Conservation (phyloP, 1,140 invertebrate genomes). For the Lordiphosa stackelbergi region DNA sequence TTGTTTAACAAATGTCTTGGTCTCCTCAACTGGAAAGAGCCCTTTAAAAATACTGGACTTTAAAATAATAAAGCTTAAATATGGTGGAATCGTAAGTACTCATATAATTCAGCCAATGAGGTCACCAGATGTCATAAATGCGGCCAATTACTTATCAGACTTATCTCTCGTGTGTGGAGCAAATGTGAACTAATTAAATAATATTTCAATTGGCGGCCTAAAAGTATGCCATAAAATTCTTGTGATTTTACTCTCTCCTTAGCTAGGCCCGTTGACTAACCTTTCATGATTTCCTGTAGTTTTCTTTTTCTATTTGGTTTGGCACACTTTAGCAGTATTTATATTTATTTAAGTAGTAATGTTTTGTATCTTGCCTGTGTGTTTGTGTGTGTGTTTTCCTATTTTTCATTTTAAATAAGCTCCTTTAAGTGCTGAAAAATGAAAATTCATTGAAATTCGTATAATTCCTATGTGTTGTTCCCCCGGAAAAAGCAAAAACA, state of each 20-base stretch:
- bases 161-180: too few species aligned
- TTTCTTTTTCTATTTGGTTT: slow-evolving; percentile 1
- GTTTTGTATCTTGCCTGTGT: slow-evolving; percentile 25
- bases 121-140: too few species aligned
- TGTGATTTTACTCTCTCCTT: slow-evolving; percentile 10
- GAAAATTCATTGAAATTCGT: slow-evolving; percentile 68
- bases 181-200: too few species aligned
- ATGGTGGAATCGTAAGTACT: too few species aligned
- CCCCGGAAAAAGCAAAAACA: slow-evolving; percentile 62
- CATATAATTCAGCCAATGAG: too few species aligned
- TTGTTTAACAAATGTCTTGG: too few species aligned
- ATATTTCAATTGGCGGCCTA: slow-evolving; percentile 10
- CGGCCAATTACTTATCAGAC: too few species aligned
- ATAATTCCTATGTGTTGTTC: slow-evolving; percentile 76
- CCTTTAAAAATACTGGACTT: too few species aligned
- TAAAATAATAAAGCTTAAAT: too few species aligned
- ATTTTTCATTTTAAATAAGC: slow-evolving; percentile 59
- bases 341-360: slow-evolving; percentile 16
- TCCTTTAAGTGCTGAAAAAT: slow-evolving; percentile 55
- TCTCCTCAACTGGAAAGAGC: too few species aligned
- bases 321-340: slow-evolving; percentile 9
- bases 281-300: too few species aligned
- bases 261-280: too few species aligned
- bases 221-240: slow-evolving; percentile 39
- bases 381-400: slow-evolving; percentile 10